These are phyloP conservation scores for Pseudochirops cupreus DNA, from an alignment of 2,797 vertebrate species.

Conservation along the genomic window DNA sequence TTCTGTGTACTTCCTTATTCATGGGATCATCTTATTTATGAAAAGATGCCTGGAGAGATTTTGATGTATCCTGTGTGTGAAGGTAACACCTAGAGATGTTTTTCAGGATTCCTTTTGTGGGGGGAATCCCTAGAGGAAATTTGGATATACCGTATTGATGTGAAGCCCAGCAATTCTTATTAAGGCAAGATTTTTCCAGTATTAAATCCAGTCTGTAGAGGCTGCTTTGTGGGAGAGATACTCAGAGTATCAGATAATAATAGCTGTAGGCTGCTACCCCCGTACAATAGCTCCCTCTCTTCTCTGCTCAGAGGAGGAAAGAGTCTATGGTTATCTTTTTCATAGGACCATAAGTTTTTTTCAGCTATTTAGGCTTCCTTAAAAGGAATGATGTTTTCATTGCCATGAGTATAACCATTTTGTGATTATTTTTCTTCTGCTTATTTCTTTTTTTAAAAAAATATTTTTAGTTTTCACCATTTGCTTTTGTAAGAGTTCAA, in stretches of 20 bases:
- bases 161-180: neutral
- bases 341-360: neutral
- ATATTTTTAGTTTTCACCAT: no score
- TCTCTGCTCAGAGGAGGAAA: neutral
- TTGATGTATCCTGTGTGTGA: neutral
- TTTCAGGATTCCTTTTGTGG: neutral
- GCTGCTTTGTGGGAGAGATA: neutral
- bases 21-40: neutral
- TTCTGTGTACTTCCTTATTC: neutral
- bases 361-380: neutral
- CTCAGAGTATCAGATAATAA: no score
- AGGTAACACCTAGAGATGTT: neutral
- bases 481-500: no score
- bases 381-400: neutral
- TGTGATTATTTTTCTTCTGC: neutral
- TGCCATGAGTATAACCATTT: neutral
- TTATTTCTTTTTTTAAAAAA: neutral
- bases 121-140: neutral
- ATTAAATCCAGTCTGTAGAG: neutral
- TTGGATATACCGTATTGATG: neutral
- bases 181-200: neutral
- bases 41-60: neutral
- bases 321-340: neutral
- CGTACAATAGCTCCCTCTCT: neutral
- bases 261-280: neutral